These are phyloP conservation scores for Vanessa cardui DNA, from an alignment of 2,888 invertebrate genomes.

Conservation along the genomic window DNA sequence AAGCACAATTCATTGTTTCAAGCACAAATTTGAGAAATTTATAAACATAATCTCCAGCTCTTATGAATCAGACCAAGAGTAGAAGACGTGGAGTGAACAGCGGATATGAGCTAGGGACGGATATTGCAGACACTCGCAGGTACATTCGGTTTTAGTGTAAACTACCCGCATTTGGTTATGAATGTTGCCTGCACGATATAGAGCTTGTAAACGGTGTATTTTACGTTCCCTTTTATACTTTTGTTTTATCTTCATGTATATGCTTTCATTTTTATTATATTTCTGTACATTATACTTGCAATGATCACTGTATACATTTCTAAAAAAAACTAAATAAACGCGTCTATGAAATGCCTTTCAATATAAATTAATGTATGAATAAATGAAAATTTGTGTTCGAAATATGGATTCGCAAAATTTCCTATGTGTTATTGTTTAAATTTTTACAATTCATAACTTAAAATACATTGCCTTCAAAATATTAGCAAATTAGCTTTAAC, in stretches of 20 bases:
- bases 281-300: background rate
- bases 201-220: slow-evolving; percentile 24
- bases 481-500: no score
- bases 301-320: no score
- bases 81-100: slow-evolving; percentile 63
- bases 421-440: no score
- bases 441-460: no score
- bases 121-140: slow-evolving; percentile 71
- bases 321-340: no score
- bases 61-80: slow-evolving; percentile 35
- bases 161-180: slow-evolving; percentile 72
- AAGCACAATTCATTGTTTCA: no score
- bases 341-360: no score
- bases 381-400: no score
- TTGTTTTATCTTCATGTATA: slow-evolving; percentile 19
- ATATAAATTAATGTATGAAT: no score
- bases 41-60: slow-evolving; percentile 21
- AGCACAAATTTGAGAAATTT: no score
- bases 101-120: slow-evolving; percentile 75
- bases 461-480: no score
- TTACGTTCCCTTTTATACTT: slow-evolving; percentile 19
- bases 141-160: slow-evolving; percentile 70
- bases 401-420: no score
- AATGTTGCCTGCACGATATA: slow-evolving; percentile 51
- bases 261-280: slow-evolving; percentile 4